Base-by-base conservation (phyloP, 2,113 vertebrate species). In the Jacana jacana region DNA sequence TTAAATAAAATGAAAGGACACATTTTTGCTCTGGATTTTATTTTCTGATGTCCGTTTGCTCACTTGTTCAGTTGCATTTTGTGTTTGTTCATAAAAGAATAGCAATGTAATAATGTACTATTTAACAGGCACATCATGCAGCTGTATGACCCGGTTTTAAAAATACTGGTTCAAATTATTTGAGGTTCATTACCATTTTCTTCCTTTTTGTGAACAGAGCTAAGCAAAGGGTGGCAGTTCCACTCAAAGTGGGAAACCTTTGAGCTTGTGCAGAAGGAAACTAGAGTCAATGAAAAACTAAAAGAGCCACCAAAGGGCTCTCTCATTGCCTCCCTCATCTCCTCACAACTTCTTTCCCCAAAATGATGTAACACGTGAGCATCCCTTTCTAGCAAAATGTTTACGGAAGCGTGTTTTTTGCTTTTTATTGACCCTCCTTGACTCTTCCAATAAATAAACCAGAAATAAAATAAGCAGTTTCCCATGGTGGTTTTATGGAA, bases 41-140 rank as follows among this genome's bases (percentile, higher is more conserved):
- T 77, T 73, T 81, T 83, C 40, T 63, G 19, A 17, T 51, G 15
- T 65, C 46, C 12, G 7, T 85, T 78, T 92, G 3, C 35, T 77
- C 2, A 0, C 42, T 81, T 54, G 2, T 49, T 91, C 31, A 17
- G 5, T 60, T 84, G 30, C 6, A 8, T 66, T 73, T 78, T 75
- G 27, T 86, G 15, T 66, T 70, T 30, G 33, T 79, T 79, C 81
- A 27, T 76, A 13, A 79, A 87, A 49, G 22, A 66, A 60, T 11
- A 58, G 10, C 0, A 0, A 30, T 65, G 19, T 16, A 58, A 52
- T 58, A 28, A 17, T 2, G 1, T 40, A 18, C 3, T 55, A 4
- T 85, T 75, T 52, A 82, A 88, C 37, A 57, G 40, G 20, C 5
- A 39, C 33, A 54, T 40, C 17, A 20, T 49, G 13, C 11, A 63